Conservation (phyloP, 2,797 vertebrate genomes). For the Numenius phaeopus region DNA sequence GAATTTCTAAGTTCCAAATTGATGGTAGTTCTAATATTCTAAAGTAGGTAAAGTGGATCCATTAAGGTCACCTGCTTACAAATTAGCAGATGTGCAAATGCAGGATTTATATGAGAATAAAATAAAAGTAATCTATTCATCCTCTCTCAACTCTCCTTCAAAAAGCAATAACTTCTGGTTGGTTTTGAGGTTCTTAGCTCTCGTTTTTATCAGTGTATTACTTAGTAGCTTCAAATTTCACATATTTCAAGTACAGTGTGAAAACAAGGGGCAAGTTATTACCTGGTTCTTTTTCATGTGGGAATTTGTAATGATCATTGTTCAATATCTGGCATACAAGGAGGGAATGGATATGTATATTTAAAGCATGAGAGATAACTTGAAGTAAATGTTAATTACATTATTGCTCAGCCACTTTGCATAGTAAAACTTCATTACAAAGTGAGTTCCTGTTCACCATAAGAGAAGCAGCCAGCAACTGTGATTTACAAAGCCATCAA, state of each 20-base stretch:
- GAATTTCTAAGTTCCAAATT: background rate
- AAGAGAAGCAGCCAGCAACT: background rate
- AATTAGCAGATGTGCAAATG: background rate
- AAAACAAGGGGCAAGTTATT: background rate
- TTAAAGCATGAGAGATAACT: background rate
- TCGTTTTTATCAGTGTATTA: background rate
- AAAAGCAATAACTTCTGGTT: background rate
- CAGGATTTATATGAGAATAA: background rate
- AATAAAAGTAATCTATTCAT: background rate
- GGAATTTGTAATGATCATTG: background rate
- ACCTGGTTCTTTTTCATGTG: background rate
- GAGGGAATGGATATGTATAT: background rate
- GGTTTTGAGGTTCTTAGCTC: background rate
- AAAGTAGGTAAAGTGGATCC: background rate
- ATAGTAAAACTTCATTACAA: constrained; percentile 8
- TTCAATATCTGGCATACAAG: background rate
- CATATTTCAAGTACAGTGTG: background rate
- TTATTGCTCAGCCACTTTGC: background rate
- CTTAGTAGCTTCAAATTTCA: background rate
- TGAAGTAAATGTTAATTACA: constrained; percentile 30
- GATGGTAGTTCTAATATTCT: background rate
- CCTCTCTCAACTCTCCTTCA: background rate
- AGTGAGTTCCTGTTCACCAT: constrained; percentile 2
- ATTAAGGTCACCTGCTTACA: background rate
- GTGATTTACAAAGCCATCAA: constrained; percentile 50